A percentile compares a stretch with the other conserved stretches of the same genome.
Conservation (phyloP, 2,888 invertebrate species). For the Nomada hirtipes region DNA sequence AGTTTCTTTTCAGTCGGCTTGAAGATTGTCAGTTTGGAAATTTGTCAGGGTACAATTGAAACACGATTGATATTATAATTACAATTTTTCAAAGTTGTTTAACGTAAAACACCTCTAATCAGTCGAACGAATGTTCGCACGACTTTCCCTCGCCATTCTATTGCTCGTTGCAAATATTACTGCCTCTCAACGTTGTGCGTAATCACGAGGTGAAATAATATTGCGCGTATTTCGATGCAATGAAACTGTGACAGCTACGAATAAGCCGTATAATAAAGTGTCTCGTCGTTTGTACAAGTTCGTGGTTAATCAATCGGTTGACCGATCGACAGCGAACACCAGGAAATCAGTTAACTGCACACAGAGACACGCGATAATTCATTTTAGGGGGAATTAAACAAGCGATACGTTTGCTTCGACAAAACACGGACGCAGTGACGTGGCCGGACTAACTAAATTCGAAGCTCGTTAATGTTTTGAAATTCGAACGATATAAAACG, state of each 20-base stretch:
- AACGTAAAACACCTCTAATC: too few relatives aligned
- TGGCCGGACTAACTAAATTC: constrained; percentile 1
- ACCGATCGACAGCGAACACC: constrained; percentile 34
- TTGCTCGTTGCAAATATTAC: too few relatives aligned
- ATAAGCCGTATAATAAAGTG: constrained; percentile 30
- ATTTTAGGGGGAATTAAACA: constrained; percentile 30
- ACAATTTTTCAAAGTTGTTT: too few relatives aligned
- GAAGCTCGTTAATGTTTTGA: constrained; percentile 1
- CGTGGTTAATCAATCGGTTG: constrained; percentile 44
- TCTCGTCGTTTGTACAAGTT: constrained; percentile 2
- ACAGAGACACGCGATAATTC: constrained; percentile 25
- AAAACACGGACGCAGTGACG: not conserved
- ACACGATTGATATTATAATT: too few relatives aligned
- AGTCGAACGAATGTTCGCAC: too few relatives aligned
- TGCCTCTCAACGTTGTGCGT: not conserved
- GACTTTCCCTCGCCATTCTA: too few relatives aligned
- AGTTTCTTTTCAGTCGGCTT: too few relatives aligned
- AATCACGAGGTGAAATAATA: constrained; percentile 7
- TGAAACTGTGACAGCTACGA: not conserved
- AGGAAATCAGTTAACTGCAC: constrained; percentile 32
- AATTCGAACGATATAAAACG: not conserved
- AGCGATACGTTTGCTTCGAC: constrained; percentile 12
- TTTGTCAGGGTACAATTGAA: too few relatives aligned
- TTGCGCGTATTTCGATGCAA: not conserved
- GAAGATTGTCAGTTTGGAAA: too few relatives aligned